phyloP scores from a whole-genome alignment of 2,888 invertebrate genomes.

The Hydroisotoma schaefferi region DNA sequence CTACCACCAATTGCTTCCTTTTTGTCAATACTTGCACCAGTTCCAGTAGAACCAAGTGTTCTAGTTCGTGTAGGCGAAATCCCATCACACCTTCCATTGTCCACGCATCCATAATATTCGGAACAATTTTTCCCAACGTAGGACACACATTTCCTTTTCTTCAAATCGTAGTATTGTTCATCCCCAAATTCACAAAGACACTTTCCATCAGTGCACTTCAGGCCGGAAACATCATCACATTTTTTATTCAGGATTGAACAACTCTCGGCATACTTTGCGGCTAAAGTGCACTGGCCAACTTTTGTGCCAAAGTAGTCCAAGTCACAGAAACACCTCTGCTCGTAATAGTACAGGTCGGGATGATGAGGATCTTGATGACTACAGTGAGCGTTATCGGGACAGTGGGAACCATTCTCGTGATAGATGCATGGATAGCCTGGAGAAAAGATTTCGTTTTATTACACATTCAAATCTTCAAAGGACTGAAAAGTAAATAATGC shows the following conservation, averaged over 20 bases:
- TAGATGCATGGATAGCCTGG: conserved; percentile 33
- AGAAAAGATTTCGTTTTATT: no score
- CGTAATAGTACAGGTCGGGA: conserved; percentile 33
- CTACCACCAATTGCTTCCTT: no score
- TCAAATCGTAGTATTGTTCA: conserved; percentile 33
- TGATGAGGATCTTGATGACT: conserved; percentile 37
- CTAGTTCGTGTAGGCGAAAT: conserved; percentile 12
- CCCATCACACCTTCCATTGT: conserved; percentile 36
- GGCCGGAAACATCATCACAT: conserved; percentile 27
- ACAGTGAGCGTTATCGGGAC: conserved; percentile 32
- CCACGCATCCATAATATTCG: conserved; percentile 30
- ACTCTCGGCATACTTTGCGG: conserved; percentile 27
- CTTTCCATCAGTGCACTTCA: conserved; percentile 26
- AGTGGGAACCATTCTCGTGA: conserved; percentile 29
- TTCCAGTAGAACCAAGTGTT: neutral
- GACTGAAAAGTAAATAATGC: no score
- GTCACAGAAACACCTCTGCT: conserved; percentile 38
- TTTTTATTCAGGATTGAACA: conserved; percentile 25
- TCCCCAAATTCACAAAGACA: conserved; percentile 35
- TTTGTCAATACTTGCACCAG: no score
- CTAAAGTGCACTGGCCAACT: conserved; percentile 26
- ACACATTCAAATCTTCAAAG: no score
- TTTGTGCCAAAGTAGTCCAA: conserved; percentile 26
- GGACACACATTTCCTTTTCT: conserved; percentile 28
- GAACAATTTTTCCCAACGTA: conserved; percentile 31